Evolutionary conservation across 2,888 invertebrate species (phyloP), one percentile per base, ranked within the genome.

Genomic region (Didymodactylos carnosus): DNA sequence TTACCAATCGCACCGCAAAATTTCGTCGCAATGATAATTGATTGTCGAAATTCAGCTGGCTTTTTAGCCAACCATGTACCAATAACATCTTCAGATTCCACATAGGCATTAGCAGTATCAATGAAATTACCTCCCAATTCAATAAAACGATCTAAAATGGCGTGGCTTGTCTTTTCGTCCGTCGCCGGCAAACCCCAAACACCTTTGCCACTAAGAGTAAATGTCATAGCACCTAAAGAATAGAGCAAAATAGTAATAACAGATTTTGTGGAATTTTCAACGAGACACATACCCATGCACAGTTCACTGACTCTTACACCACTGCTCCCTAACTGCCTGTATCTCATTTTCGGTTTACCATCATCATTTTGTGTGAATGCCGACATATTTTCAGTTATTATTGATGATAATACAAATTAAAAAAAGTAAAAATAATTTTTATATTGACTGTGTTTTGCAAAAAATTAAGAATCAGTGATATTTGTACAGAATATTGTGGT

Each of bases 41-140:
- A n/a, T n/a, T n/a, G n/a, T n/a, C n/a, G n/a, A n/a, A n/a, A n/a
- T n/a, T n/a, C n/a, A n/a, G n/a, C n/a, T n/a, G n/a, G n/a, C n/a
- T n/a, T n/a, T n/a, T n/a, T n/a, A n/a, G n/a, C n/a, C 13, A 81
- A 76, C 81, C 81, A 81, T 13, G 76, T 77, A n/a, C 81, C 81
- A 19, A 81, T 75, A 27, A 81, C 78, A 23, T 76, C 73, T 75
- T 81, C 81, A 0, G 81, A 79, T 19, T 72, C 40, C 0, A 80
- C 80, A 69, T 39, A 25, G 27, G 43, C 69, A 70, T 82, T 78
- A 10, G 81, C 81, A 8, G 81, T 81, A 76, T 81, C 81, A 14
- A 81, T 75, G 73, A 81, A 81, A 77, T 81, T 81, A 2, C 81
- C 81, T 16, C 81, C 81, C 51, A 78, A 77, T 71, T 80, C 78